Evolutionary conservation across 2,797 vertebrate genomes (phyloP), one percentile per base, ranked within the genome.

Genomic region (Psittacula echo): DNA sequence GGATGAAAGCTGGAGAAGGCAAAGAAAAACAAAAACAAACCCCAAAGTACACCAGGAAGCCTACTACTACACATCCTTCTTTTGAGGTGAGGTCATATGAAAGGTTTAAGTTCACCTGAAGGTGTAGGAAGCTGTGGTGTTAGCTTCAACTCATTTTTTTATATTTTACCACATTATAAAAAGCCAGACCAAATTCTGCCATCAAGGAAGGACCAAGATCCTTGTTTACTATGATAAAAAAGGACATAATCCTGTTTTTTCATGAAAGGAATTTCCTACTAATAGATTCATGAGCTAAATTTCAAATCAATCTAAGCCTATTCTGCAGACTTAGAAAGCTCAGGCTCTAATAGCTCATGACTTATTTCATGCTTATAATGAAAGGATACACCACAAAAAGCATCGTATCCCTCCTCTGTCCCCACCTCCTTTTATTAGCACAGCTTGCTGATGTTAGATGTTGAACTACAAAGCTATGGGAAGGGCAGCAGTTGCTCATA

Each of bases 1-100:
- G 80, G 50, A 80, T 85, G 85, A 80, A 94, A 94, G 66, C 48
- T 74, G 51, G 53, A 85, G 41, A 54, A 86, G n/a, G 77, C 13
- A 51, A 75, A 85, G 51, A 37, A 87, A 91, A 93, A 77, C 53
- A 91, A 73, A 93, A 94, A 54, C 44, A 94, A 89, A 32, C 15
- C 23, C 53, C 62, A 10, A 66, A 83, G 45, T 54, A 54, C 34
- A n/a, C 32, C 41, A 51, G 47, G 37, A 95, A 77, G 60, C 7
- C 27, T 62, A 2, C 24, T 74, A 29, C 48, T 47, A 53, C 39
- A 37, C 47, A 44, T 48, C 21, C 12, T 89, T 64, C 65, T 48
- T 54, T 47, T 34, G 51, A 71, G 78, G 30, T 58, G 26, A 61
- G 85, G 79, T 58, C 71, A 45, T 7, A 37, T 0, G 11, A 71